Evolutionary conservation across 2,797 vertebrate species (phyloP).

Genomic region (Benthosema pterotum): DNA sequence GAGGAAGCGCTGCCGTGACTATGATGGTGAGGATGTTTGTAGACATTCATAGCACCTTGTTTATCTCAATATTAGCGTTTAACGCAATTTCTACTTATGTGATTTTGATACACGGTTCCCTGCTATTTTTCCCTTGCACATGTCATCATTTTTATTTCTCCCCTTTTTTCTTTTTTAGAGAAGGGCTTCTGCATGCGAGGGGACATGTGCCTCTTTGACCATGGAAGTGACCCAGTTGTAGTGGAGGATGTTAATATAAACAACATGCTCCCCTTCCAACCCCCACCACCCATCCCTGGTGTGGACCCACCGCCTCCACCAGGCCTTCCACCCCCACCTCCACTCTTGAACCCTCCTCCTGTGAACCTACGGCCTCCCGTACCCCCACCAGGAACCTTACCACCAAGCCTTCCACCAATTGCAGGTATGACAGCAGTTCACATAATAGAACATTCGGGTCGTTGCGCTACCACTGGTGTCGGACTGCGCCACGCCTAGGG

Average conservation of each 20-base stretch:
- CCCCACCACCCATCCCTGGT: constrained; percentile 91
- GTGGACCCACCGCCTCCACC: constrained; percentile 91
- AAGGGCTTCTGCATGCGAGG: constrained; percentile 98
- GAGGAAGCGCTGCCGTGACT: constrained; percentile 96
- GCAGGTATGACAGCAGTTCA: constrained; percentile 79
- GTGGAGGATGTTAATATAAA: constrained; percentile 97
- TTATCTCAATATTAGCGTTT: background rate
- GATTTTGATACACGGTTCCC: too few species aligned
- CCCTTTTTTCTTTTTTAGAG: constrained; percentile 78
- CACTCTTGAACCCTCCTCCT: constrained; percentile 88
- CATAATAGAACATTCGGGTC: too few species aligned
- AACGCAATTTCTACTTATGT: too few species aligned
- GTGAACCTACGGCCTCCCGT: constrained; percentile 94
- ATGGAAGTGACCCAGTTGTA: constrained; percentile 96
- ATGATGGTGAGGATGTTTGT: constrained; percentile 85
- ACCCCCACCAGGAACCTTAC: constrained; percentile 90
- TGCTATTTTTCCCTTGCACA: background rate
- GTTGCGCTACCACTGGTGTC: too few species aligned
- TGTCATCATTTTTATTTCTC: background rate
- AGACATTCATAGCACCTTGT: background rate
- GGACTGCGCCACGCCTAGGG: too few species aligned
- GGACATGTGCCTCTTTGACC: constrained; percentile 97
- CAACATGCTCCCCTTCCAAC: constrained; percentile 93
- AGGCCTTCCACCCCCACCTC: constrained; percentile 90
- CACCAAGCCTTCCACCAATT: constrained; percentile 93